phyloP scores from a whole-genome alignment of 2,888 invertebrate genomes.

The Taphrorychus bicolor region DNA sequence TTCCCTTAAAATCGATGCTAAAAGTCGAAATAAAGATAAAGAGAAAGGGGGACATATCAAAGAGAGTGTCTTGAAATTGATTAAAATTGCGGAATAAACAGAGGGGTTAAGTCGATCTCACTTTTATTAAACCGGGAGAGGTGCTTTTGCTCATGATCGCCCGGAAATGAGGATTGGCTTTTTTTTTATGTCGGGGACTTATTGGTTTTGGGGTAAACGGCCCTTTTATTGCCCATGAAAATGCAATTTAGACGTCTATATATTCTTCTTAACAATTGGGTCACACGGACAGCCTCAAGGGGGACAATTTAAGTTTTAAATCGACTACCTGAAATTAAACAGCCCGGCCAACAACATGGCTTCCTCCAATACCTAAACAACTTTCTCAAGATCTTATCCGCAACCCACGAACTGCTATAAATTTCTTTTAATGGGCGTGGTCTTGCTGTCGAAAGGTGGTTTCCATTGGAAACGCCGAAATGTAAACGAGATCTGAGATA shows the following conservation, averaged over 20 bases:
- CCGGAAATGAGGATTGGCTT: conserved; percentile 31
- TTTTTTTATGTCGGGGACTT: conserved; percentile 23
- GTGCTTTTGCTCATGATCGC: conserved; percentile 27
- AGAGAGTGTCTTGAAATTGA: conserved; percentile 59
- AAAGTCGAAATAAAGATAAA: conserved; percentile 59
- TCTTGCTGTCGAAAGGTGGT: conserved; percentile 3
- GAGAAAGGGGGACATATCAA: conserved; percentile 55
- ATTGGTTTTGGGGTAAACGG: conserved; percentile 30
- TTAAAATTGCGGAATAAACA: conserved; percentile 58
- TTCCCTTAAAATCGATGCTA: conserved; percentile 46
- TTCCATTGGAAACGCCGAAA: neutral
- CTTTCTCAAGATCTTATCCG: conserved; percentile 33
- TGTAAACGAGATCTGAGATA: neutral
- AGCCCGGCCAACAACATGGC: conserved; percentile 30
- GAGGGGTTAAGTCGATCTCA: conserved; percentile 55
- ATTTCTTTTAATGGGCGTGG: conserved; percentile 30
- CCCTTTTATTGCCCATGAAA: no score
- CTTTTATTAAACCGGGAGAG: conserved; percentile 49
- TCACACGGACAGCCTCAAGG: no score
- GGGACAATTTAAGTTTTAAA: no score
- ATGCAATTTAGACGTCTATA: neutral
- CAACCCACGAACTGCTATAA: conserved; percentile 24
- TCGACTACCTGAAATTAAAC: conserved; percentile 25
- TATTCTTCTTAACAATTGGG: no score
- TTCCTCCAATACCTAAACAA: conserved; percentile 32